Base-by-base conservation (phyloP, 2,113 vertebrate genomes). In the Eclectus roratus region DNA sequence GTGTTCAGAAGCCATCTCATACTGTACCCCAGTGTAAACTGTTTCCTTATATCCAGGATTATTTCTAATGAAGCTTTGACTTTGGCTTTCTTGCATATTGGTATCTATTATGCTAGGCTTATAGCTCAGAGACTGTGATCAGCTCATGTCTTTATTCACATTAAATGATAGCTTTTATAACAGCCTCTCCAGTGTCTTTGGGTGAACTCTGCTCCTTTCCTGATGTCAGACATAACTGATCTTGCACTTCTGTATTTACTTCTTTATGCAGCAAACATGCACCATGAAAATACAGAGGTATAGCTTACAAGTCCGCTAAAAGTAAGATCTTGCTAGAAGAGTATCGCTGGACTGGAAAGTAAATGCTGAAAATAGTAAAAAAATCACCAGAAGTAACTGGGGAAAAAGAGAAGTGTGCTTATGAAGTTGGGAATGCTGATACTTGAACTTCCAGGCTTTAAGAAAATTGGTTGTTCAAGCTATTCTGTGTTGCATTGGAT, bases 191-290 rank as follows among this genome's bases (percentile, higher is more conserved):
- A 6, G 28, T 25, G 55, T 10, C 74, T 29, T 35, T 28, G 18
- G 33, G 21, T 90, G 93, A 86, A 85, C 91, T 93, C 76, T 93
- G 80, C 49, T 85, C 93, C 53, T 52, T 65, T 18, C 47, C 6
- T 31, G 2, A 31, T 33, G 39, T 71, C 65, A 61, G 46, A n/a
- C 1, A 0, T 9, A 20, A 20, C 69, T 4, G 2, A 3, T 10
- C 71, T 53, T 66, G 20, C 10, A 4, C 29, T 79, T 61, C 10
- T 14, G 12, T 7, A 8, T 35, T 61, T 23, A 4, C 3, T 55
- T 74, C 63, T 33, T 55, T 10, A 7, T 68, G 49, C 19, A 65
- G 13, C 33, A 29, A 60, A 33, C 19, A 11, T 1, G 2, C 47
- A 13, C 29, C 69, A 37, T 10, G 2, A 16, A 73, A 90, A 52